Conservation (phyloP, 2,797 vertebrate genomes). For the Melanotaenia trifasciata region DNA sequence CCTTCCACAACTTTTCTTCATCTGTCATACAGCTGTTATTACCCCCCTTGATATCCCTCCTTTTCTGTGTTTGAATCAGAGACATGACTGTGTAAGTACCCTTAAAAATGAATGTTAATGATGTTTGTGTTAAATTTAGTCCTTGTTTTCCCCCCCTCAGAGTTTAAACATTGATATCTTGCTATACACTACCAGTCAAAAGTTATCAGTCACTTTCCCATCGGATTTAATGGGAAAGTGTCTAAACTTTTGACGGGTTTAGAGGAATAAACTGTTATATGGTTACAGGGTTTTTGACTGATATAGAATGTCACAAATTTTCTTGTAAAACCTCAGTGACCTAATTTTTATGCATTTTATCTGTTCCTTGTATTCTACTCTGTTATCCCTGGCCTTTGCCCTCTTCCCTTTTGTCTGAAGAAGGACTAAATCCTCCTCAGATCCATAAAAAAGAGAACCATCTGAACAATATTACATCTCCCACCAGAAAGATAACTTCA, state of each 20-base stretch:
- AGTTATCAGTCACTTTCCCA: no score
- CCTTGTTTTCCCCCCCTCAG: not conserved
- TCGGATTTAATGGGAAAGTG: no score
- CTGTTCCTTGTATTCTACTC: conserved; percentile 17
- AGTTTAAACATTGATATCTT: not conserved
- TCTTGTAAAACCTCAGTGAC: not conserved
- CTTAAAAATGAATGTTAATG: not conserved
- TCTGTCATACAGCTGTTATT: conserved; percentile 13
- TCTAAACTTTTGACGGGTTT: no score
- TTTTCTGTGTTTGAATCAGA: conserved; percentile 7
- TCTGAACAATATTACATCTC: conserved; percentile 27
- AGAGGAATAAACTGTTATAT: no score
- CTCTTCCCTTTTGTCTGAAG: conserved; percentile 34
- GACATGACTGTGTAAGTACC: not conserved
- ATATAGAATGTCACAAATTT: not conserved
- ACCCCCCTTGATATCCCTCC: not conserved
- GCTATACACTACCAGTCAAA: not conserved
- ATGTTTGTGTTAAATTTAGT: no score
- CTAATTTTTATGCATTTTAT: conserved; percentile 26
- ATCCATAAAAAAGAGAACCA: conserved; percentile 53
- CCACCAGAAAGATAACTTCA: conserved; percentile 30
- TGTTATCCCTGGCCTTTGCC: conserved; percentile 31
- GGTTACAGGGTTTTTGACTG: not conserved
- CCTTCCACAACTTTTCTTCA: conserved; percentile 17
- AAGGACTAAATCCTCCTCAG: conserved; percentile 42